phyloP scores from a whole-genome alignment of 2,888 invertebrate genomes.

The Drosophila histrio region DNA sequence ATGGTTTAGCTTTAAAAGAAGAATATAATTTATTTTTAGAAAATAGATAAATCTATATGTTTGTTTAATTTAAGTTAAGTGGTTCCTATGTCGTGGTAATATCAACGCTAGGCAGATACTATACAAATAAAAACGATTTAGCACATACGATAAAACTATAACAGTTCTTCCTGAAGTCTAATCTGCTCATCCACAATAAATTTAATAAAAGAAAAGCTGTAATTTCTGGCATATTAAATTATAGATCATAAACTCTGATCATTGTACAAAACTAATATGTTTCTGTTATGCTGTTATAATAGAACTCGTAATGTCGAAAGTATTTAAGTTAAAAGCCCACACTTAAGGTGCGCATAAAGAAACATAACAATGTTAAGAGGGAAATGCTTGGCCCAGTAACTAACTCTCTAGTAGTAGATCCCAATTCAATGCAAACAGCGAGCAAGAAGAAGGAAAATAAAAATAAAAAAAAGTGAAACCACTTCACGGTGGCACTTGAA shows the following conservation, averaged over 20 bases:
- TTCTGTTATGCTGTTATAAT: not conserved
- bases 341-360: not conserved
- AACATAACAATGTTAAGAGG: slow-evolving; percentile 9
- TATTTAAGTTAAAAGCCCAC: not conserved
- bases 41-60: no score
- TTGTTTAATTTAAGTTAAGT: no score
- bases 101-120: no score
- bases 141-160: not conserved
- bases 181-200: not conserved
- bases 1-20: no score
- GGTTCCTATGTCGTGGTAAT: no score
- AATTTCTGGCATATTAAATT: not conserved
- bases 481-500: slow-evolving; percentile 29
- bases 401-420: not conserved
- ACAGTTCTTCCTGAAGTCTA: no score
- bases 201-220: not conserved
- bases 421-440: not conserved
- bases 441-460: not conserved
- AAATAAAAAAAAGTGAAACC: slow-evolving; percentile 42
- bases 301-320: not conserved
- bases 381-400: slow-evolving; percentile 4
- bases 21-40: no score
- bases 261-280: not conserved
- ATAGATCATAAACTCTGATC: not conserved
- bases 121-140: no score